phyloP scores from a whole-genome alignment of 2,113 vertebrate genomes.

The Ammodytes marinus region DNA sequence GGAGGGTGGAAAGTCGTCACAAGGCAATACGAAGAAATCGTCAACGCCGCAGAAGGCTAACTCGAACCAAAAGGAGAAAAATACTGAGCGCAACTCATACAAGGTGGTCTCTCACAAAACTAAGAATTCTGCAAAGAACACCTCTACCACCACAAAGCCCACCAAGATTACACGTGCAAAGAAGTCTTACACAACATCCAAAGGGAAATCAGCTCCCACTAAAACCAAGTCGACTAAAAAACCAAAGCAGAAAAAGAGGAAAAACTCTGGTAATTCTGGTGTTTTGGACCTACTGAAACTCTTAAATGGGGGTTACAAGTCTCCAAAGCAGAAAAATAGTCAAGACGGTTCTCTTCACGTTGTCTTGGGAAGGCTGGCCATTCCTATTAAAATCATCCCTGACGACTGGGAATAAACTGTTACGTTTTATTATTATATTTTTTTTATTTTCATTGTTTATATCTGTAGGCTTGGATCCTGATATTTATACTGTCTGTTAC shows the following conservation, averaged over 20 bases:
- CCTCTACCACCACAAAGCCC: conserved; percentile 19
- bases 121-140: conserved; percentile 3
- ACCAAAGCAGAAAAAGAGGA: conserved; percentile 48
- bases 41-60: conserved; percentile 36
- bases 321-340: conserved; percentile 43
- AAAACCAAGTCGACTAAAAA: conserved; percentile 46
- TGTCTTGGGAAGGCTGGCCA: conserved; percentile 83
- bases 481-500: conserved; percentile 50
- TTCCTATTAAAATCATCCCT: conserved; percentile 84
- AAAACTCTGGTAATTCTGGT: conserved; percentile 18
- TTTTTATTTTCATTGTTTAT: neutral
- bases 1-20: neutral
- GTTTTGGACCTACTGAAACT: conserved; percentile 77
- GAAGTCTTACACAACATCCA: conserved; percentile 25
- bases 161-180: conserved; percentile 11
- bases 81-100: neutral
- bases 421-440: neutral
- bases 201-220: conserved; percentile 6
- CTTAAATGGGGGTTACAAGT: conserved; percentile 55
- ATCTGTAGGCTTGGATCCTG: conserved; percentile 3
- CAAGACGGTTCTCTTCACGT: conserved; percentile 78
- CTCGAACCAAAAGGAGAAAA: conserved; percentile 27
- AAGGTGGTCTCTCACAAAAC: conserved; percentile 37
- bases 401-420: conserved; percentile 61
- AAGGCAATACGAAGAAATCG: conserved; percentile 30